A percentile compares a stretch with the other conserved stretches of the same genome.
phyloP scores from a whole-genome alignment of 53 echinoderm and acorn worm species.

The Holothuria scabra region DNA sequence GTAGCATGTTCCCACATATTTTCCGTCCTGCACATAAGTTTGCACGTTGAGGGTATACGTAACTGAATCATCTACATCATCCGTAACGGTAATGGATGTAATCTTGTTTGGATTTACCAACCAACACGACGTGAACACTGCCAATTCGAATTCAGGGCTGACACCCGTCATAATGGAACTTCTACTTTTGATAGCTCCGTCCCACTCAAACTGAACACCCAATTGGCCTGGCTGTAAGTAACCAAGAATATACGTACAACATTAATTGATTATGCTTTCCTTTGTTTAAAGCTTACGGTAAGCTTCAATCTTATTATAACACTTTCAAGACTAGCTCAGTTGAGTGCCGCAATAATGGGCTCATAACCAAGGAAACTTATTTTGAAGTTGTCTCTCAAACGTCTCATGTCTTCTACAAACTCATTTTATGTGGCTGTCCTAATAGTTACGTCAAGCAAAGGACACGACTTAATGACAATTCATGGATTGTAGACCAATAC shows the following conservation, averaged over 20 bases:
- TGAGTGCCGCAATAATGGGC: too few species aligned
- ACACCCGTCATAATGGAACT: slow-evolving; percentile 71
- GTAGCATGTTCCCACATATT: slow-evolving; percentile 63
- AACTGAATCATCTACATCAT: slow-evolving; percentile 46
- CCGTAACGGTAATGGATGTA: slow-evolving; percentile 61
- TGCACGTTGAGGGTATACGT: slow-evolving; percentile 50
- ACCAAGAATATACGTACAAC: not conserved
- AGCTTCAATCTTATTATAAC: too few species aligned
- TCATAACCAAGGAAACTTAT: too few species aligned
- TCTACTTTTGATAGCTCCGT: slow-evolving; percentile 66
- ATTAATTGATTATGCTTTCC: not conserved
- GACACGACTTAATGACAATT: too few species aligned
- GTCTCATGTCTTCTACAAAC: too few species aligned
- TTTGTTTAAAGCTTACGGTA: too few species aligned
- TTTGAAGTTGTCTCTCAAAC: too few species aligned
- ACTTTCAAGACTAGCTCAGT: too few species aligned
- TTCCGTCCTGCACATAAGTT: slow-evolving; percentile 79
- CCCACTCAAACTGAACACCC: slow-evolving; percentile 73
- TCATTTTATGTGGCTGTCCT: too few species aligned
- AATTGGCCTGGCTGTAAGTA: slow-evolving; percentile 58
- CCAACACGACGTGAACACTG: slow-evolving; percentile 82
- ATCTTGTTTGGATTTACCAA: slow-evolving; percentile 60
- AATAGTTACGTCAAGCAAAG: too few species aligned
- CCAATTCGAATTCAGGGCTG: slow-evolving; percentile 92
- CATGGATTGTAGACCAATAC: too few species aligned